Conservation (phyloP, 2,797 vertebrate genomes). For the Notoglanidium macrostoma region DNA sequence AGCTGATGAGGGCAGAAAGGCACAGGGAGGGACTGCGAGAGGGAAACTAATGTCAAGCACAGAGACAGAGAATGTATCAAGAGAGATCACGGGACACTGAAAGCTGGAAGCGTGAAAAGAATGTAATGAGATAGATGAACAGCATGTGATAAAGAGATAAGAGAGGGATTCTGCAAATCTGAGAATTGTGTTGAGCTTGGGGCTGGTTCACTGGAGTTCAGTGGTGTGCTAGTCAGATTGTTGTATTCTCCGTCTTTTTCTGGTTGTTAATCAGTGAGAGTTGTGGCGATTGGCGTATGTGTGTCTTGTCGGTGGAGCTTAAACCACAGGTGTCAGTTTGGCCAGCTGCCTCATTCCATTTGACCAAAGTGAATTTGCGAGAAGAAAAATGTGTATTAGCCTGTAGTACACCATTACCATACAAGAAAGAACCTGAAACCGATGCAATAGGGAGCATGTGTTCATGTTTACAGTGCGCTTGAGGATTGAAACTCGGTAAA, state of each 20-base stretch:
- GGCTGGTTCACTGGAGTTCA: background rate
- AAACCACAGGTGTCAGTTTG: background rate
- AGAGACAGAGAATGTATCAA: background rate
- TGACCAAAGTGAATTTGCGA: background rate
- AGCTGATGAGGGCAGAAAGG: slow-evolving; percentile 8
- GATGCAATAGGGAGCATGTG: background rate
- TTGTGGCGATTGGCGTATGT: background rate
- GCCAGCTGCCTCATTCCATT: background rate
- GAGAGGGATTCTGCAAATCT: background rate
- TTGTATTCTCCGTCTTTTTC: background rate
- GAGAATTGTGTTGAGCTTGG: background rate
- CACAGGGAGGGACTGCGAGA: background rate
- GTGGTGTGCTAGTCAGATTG: background rate
- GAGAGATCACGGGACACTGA: slow-evolving; percentile 1
- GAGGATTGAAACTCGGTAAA: background rate
- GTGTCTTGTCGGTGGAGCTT: background rate
- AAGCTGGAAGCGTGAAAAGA: background rate
- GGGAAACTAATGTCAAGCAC: slow-evolving; percentile 30
- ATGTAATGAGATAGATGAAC: slow-evolving; percentile 12
- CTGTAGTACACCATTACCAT: too few relatives aligned
- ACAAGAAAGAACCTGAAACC: background rate
- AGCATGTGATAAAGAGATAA: background rate
- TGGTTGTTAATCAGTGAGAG: background rate
- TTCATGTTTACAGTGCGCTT: background rate
- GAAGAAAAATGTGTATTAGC: background rate